These are phyloP conservation scores for Baronia brevicornis DNA, from an alignment of 2,888 invertebrate species.

Conservation along the genomic window DNA sequence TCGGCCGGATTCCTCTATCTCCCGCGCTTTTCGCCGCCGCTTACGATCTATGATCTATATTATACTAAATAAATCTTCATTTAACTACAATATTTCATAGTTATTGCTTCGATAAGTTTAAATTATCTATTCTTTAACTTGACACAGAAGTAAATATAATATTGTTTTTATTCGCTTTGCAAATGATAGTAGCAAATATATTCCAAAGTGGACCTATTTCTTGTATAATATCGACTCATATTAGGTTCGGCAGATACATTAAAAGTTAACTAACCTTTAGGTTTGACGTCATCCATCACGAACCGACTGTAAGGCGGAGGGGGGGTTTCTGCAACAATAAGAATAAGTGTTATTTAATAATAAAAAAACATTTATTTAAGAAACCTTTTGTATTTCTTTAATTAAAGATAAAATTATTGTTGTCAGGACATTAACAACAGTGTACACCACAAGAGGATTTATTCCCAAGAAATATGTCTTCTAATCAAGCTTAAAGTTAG, in stretches of 20 bases:
- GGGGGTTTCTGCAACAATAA: conserved; percentile 81
- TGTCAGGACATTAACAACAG: too few species aligned
- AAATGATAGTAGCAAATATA: too few species aligned
- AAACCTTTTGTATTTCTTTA: background rate
- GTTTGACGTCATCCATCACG: conserved; percentile 83
- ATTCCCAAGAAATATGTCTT: too few species aligned
- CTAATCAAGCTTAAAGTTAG: too few species aligned
- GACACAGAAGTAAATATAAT: too few species aligned
- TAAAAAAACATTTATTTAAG: conserved; percentile 1
- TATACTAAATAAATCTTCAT: conserved; percentile 8
- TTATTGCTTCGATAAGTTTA: conserved; percentile 5
- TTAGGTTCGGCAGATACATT: too few species aligned
- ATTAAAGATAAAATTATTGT: too few species aligned
- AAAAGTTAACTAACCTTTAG: conserved; percentile 79
- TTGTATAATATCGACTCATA: too few species aligned
- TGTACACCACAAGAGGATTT: too few species aligned
- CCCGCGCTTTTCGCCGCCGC: conserved; percentile 27
- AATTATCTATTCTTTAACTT: conserved; percentile 3
- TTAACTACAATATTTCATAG: conserved; percentile 11
- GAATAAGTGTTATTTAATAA: background rate
- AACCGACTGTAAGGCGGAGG: conserved; percentile 89
- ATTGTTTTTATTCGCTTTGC: too few species aligned
- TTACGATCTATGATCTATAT: conserved; percentile 18
- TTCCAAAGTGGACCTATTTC: too few species aligned
- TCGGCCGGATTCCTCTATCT: conserved; percentile 66